phyloP scores from a whole-genome alignment of 1,140 invertebrate species.

The Panagrolaimus sp. region DNA sequence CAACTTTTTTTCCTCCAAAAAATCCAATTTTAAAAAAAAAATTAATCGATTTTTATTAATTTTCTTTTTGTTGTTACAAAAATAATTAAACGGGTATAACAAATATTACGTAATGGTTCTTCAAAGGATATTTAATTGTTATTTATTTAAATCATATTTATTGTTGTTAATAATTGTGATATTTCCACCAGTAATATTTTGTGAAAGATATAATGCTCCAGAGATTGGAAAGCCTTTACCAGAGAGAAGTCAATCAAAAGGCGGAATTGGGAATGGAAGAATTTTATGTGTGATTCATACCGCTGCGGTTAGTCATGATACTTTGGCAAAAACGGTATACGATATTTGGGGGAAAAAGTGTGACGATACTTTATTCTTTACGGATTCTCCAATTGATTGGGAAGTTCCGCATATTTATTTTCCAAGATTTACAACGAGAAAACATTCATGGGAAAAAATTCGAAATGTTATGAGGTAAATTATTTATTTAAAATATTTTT shows the following conservation, averaged over 20 bases:
- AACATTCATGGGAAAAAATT: slow-evolving; percentile 38
- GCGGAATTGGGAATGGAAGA: neutral
- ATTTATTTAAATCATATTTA: too few species aligned
- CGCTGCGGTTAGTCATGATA: slow-evolving; percentile 39
- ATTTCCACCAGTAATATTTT: too few species aligned
- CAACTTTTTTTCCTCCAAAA: too few species aligned
- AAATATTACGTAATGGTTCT: too few species aligned
- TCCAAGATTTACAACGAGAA: slow-evolving; percentile 23
- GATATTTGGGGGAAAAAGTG: slow-evolving; percentile 36
- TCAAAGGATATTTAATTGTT: too few species aligned
- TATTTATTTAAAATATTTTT: neutral
- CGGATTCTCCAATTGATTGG: slow-evolving; percentile 30
- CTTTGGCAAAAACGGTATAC: slow-evolving; percentile 31
- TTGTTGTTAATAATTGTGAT: too few species aligned
- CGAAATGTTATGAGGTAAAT: slow-evolving; percentile 29
- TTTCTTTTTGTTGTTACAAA: too few species aligned
- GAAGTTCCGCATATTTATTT: slow-evolving; percentile 31
- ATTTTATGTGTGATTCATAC: slow-evolving; percentile 40
- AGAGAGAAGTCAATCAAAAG: neutral
- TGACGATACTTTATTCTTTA: slow-evolving; percentile 34
- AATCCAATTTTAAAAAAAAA: too few species aligned
- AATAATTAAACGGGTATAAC: too few species aligned
- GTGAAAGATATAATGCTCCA: too few species aligned
- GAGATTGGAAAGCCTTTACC: neutral
- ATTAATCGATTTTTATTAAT: too few species aligned